Evolutionary conservation across 1,140 invertebrate species (phyloP).

Genomic region (Drusus annulatus): DNA sequence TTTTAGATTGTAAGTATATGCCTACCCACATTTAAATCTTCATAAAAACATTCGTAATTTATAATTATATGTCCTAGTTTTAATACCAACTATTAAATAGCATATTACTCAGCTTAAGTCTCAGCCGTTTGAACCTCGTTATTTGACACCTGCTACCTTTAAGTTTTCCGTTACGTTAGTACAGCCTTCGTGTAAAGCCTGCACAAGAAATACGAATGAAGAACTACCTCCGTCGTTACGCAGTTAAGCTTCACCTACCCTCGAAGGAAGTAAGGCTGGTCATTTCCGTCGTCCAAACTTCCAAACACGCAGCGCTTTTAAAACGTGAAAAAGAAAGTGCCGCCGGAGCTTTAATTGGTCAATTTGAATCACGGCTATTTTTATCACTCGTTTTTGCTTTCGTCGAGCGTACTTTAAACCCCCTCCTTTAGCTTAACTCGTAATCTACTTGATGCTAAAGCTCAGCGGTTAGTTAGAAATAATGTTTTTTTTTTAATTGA

Average conservation of each 20-base stretch:
- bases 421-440: not conserved
- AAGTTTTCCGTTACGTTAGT: too few species aligned
- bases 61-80: too few species aligned
- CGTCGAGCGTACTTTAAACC: not conserved
- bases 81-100: too few species aligned
- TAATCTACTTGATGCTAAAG: not conserved
- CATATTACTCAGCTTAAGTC: too few species aligned
- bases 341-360: conserved; percentile 9
- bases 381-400: not conserved
- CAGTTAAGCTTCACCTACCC: conserved; percentile 17
- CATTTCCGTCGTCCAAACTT: conserved; percentile 33
- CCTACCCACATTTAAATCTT: too few species aligned
- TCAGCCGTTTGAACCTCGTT: too few species aligned
- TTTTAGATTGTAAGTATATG: too few species aligned
- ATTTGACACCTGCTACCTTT: too few species aligned
- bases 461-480: not conserved
- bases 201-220: not conserved
- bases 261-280: conserved; percentile 18
- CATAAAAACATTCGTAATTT: too few species aligned
- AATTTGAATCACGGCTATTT: conserved; percentile 33
- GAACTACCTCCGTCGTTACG: conserved; percentile 3
- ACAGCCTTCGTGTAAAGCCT: too few species aligned
- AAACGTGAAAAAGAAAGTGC: not conserved
- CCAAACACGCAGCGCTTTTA: conserved; percentile 33
- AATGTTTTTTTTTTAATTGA: not conserved